A percentile compares a stretch with the other conserved stretches of the same genome.
phyloP scores from a whole-genome alignment of 2,888 invertebrate species.

The Pegoplata infirma region DNA sequence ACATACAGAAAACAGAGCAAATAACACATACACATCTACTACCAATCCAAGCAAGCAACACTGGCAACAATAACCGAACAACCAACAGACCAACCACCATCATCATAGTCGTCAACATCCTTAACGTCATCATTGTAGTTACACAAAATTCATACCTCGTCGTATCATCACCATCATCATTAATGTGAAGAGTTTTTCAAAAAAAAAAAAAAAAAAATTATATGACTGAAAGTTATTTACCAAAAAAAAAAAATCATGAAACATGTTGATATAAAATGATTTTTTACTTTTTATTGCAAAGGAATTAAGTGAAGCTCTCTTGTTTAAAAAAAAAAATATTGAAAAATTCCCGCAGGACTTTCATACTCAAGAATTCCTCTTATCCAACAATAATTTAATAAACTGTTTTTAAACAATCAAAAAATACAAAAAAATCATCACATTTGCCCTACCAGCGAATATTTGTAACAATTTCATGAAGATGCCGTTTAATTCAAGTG shows the following conservation, averaged over 20 bases:
- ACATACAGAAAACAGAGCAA: slow-evolving; percentile 1
- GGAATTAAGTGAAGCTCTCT: slow-evolving; percentile 41
- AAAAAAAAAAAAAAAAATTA: slow-evolving; percentile 32
- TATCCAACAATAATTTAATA: slow-evolving; percentile 56
- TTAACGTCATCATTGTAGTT: slow-evolving; percentile 22
- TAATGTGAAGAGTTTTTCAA: slow-evolving; percentile 28
- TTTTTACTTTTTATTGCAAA: slow-evolving; percentile 30
- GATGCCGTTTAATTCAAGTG: slow-evolving; percentile 59
- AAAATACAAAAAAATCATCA: not conserved
- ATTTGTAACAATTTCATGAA: slow-evolving; percentile 7
- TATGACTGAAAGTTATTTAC: slow-evolving; percentile 45
- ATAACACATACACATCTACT: slow-evolving; percentile 27
- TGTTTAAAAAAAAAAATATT: slow-evolving; percentile 18
- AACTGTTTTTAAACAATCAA: slow-evolving; percentile 27
- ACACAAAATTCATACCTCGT: not conserved
- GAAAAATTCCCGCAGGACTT: slow-evolving; percentile 71
- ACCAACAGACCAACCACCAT: slow-evolving; percentile 43
- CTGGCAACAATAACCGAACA: slow-evolving; percentile 54
- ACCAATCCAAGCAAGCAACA: slow-evolving; percentile 48
- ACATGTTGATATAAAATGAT: slow-evolving; percentile 60
- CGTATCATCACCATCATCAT: slow-evolving; percentile 19
- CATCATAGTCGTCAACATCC: slow-evolving; percentile 5
- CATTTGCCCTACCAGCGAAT: not conserved
- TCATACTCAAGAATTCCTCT: slow-evolving; percentile 65
- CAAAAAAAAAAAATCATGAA: slow-evolving; percentile 35